A percentile compares a stretch with the other conserved stretches of the same genome.
These are phyloP conservation scores for Vanessa atalanta DNA, from an alignment of 1,140 invertebrate species.

Conservation along the genomic window DNA sequence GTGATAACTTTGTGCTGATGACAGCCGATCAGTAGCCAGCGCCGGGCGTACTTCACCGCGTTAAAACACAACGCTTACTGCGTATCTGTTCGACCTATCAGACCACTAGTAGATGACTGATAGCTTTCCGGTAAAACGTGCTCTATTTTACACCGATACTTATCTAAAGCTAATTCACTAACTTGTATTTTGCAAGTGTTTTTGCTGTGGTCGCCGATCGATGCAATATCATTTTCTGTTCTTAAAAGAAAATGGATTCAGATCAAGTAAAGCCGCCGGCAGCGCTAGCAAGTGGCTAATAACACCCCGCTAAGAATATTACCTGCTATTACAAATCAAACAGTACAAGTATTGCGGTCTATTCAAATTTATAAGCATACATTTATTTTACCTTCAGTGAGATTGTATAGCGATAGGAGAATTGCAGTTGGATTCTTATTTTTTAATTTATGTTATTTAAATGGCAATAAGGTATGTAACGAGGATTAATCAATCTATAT, in stretches of 20 bases:
- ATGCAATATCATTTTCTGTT: constrained; percentile 65
- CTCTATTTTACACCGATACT: constrained; percentile 55
- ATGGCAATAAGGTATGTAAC: too few relatives aligned
- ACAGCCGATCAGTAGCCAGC: constrained; percentile 53
- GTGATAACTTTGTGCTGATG: constrained; percentile 69
- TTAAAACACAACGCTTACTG: constrained; percentile 36
- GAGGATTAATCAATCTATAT: too few relatives aligned
- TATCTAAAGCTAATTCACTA: constrained; percentile 62
- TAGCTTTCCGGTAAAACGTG: constrained; percentile 56
- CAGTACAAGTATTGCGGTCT: constrained; percentile 57
- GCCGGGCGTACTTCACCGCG: constrained; percentile 23
- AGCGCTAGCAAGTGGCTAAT: constrained; percentile 59
- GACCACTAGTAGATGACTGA: constrained; percentile 54
- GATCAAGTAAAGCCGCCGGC: constrained; percentile 61
- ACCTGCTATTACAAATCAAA: constrained; percentile 67
- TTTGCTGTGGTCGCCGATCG: constrained; percentile 45
- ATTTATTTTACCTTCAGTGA: constrained; percentile 35
- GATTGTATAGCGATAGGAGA: constrained; percentile 32
- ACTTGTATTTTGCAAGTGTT: constrained; percentile 54
- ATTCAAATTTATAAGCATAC: constrained; percentile 40
- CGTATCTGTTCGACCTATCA: constrained; percentile 50
- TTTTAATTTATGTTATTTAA: too few relatives aligned
- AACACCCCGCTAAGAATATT: constrained; percentile 64
- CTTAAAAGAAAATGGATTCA: constrained; percentile 69
- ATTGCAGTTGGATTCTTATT: neutral